Conservation (phyloP, 2,888 invertebrate genomes). For the Agrochola lychnidis region DNA sequence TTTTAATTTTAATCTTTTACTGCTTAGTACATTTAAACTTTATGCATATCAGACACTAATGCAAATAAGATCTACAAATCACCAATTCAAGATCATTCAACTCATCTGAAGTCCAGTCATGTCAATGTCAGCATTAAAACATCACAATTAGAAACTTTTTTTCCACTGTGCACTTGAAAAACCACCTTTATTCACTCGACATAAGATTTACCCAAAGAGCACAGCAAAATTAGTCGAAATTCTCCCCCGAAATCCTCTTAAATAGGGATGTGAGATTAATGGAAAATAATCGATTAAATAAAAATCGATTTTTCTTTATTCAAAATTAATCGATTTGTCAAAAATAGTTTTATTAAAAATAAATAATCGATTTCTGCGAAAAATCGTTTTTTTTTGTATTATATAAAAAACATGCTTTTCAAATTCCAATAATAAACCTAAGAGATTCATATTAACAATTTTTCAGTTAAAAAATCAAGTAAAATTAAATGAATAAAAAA, state of each 20-base stretch:
- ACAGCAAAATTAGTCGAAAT: conserved; percentile 7
- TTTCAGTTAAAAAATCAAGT: too few relatives aligned
- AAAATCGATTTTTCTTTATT: too few relatives aligned
- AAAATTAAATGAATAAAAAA: too few relatives aligned
- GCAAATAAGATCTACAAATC: conserved; percentile 7
- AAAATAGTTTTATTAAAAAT: too few relatives aligned
- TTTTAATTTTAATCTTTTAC: background rate
- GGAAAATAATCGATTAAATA: too few relatives aligned
- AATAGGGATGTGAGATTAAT: too few relatives aligned
- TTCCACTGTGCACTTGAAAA: conserved; percentile 24
- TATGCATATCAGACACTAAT: conserved; percentile 10
- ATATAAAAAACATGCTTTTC: too few relatives aligned
- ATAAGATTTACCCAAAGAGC: conserved; percentile 23
- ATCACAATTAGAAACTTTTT: conserved; percentile 30
- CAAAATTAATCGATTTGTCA: too few relatives aligned
- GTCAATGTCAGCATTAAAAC: conserved; percentile 57
- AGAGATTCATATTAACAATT: too few relatives aligned
- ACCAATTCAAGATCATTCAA: conserved; percentile 35
- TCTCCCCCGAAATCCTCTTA: conserved; percentile 52
- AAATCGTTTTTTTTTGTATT: too few relatives aligned
- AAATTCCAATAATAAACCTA: too few relatives aligned
- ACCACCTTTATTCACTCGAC: conserved; percentile 12
- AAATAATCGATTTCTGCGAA: too few relatives aligned
- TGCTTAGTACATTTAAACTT: conserved; percentile 1
- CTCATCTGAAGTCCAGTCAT: conserved; percentile 32